Conservation (phyloP, 1,140 invertebrate species). For the Scaptomyza pallida region DNA sequence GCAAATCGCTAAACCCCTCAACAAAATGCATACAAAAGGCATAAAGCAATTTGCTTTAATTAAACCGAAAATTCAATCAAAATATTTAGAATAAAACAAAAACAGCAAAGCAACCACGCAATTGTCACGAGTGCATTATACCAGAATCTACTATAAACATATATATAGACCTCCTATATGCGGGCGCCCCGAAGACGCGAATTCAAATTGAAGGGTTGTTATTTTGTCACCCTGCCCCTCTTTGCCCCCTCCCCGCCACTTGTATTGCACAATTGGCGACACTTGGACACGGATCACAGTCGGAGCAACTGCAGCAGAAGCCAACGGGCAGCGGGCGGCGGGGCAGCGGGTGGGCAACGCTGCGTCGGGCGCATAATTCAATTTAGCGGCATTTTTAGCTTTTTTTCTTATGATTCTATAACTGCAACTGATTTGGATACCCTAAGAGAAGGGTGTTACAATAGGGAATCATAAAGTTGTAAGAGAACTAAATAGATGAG, state of each 20-base stretch:
- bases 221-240: neutral
- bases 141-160: neutral
- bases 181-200: conserved; percentile 72
- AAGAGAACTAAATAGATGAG: neutral
- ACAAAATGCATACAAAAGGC: conserved; percentile 65
- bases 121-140: conserved; percentile 39
- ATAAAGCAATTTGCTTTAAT: conserved; percentile 79
- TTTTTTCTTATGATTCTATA: conserved; percentile 30
- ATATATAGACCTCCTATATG: conserved; percentile 50
- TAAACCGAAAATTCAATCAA: conserved; percentile 82
- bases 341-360: conserved; percentile 1
- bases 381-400: conserved; percentile 59
- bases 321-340: conserved; percentile 9
- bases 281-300: conserved; percentile 63
- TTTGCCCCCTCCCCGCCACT: neutral
- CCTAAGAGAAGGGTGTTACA: neutral
- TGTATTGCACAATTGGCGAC: conserved; percentile 56
- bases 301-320: conserved; percentile 21
- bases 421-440: conserved; percentile 21
- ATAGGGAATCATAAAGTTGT: neutral
- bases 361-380: conserved; percentile 57
- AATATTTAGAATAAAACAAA: conserved; percentile 77
- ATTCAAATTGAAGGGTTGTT: conserved; percentile 68
- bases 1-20: conserved; percentile 18
- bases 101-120: conserved; percentile 28